A percentile compares a stretch with the other conserved stretches of the same genome.
These are phyloP conservation scores for Brachyrhaphis roseni DNA, from an alignment of 2,797 vertebrate genomes.

Conservation along the genomic window DNA sequence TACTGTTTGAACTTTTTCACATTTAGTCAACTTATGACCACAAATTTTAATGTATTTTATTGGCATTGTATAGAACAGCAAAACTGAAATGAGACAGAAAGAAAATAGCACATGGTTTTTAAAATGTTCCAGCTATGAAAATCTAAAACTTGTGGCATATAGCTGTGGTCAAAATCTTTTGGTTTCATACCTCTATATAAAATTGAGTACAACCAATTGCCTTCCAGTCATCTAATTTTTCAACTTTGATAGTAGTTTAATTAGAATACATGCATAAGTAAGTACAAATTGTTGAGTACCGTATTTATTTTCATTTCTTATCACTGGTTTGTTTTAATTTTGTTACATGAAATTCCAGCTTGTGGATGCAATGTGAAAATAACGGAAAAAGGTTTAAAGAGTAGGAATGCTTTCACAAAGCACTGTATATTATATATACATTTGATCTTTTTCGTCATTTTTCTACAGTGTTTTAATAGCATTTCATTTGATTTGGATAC, in stretches of 20 bases:
- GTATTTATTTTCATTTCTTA: background rate
- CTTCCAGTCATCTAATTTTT: background rate
- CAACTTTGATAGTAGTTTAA: background rate
- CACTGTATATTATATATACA: background rate
- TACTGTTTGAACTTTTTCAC: background rate
- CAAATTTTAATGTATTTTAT: background rate
- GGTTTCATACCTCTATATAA: background rate
- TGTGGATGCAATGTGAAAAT: background rate
- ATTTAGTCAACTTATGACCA: background rate
- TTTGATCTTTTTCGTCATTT: conserved; percentile 7
- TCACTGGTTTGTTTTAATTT: background rate
- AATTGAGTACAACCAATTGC: background rate
- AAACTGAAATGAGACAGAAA: background rate
- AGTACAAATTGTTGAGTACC: background rate
- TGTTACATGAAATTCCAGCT: background rate
- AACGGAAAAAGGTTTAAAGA: background rate
- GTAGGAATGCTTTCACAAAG: background rate
- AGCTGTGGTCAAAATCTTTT: background rate
- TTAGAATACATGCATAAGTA: background rate
- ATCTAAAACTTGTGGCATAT: background rate
- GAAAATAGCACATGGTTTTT: background rate
- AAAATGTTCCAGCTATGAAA: background rate
- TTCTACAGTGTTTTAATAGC: conserved; percentile 49
- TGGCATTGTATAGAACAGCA: background rate
- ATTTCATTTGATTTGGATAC: conserved; percentile 71